A percentile compares a stretch with the other conserved stretches of the same genome.
Conservation (phyloP, 2,113 vertebrate species). For the Elaphurus davidianus region DNA sequence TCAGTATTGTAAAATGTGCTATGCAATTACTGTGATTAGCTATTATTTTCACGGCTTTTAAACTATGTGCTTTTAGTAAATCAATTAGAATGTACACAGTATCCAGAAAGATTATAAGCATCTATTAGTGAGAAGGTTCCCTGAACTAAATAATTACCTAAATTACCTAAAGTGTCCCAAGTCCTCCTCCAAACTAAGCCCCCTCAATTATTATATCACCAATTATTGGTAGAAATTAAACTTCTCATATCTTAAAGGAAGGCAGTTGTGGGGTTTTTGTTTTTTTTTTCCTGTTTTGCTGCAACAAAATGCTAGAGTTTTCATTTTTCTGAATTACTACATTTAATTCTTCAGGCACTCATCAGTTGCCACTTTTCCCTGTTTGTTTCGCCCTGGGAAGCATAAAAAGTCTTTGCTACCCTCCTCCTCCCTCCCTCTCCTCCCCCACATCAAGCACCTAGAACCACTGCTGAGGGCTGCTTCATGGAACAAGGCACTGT, state of each 20-base stretch:
- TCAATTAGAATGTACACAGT: background rate
- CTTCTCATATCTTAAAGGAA: background rate
- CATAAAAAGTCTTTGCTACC: rapidly evolving
- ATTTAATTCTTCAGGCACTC: background rate
- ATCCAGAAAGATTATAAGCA: background rate
- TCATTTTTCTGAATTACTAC: background rate
- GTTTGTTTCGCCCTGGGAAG: background rate
- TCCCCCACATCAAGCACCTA: background rate
- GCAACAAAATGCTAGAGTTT: background rate
- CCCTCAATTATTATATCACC: background rate
- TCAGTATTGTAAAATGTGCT: background rate
- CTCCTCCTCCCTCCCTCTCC: background rate
- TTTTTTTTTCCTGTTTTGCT: background rate
- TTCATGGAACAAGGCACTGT: background rate
- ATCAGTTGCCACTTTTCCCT: background rate
- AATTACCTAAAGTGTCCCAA: background rate
- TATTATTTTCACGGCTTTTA: background rate
- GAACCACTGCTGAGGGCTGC: background rate
- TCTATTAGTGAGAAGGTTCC: background rate
- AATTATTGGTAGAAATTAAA: background rate
- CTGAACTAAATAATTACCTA: background rate
- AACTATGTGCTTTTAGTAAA: background rate
- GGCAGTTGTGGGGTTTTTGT: background rate
- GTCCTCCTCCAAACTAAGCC: background rate
- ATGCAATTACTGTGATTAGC: background rate